phyloP scores from a whole-genome alignment of 2,113 vertebrate species.

The Sylvilagus bachmani region DNA sequence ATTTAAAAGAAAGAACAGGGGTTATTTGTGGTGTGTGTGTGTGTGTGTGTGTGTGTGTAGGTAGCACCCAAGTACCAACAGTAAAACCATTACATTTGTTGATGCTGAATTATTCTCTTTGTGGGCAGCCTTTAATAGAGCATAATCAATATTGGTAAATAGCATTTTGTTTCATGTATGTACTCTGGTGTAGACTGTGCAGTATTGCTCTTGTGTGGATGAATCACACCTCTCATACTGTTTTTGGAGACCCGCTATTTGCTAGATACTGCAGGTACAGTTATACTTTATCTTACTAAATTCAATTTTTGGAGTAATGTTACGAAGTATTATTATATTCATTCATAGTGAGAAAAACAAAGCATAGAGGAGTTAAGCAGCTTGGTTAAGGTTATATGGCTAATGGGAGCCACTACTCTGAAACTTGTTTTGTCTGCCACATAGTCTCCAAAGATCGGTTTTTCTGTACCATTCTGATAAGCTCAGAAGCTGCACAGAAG shows the following conservation, averaged over 20 bases:
- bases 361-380: neutral
- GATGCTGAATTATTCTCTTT: neutral
- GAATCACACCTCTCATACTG: neutral
- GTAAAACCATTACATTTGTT: neutral
- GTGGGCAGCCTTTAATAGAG: neutral
- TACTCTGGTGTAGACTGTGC: neutral
- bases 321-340: neutral
- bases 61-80: neutral
- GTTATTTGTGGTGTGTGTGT: neutral
- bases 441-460: neutral
- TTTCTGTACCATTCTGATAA: neutral
- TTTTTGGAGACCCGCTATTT: neutral
- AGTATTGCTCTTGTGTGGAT: neutral
- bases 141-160: neutral
- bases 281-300: neutral
- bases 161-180: neutral
- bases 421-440: neutral
- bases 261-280: neutral
- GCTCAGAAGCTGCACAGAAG: neutral
- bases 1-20: neutral
- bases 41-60: neutral
- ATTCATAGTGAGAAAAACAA: neutral
- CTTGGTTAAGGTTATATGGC: neutral
- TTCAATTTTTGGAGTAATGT: neutral
- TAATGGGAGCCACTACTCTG: neutral